phyloP scores from a whole-genome alignment of 2,888 invertebrate genomes.

The Lasioglossum vierecki region DNA sequence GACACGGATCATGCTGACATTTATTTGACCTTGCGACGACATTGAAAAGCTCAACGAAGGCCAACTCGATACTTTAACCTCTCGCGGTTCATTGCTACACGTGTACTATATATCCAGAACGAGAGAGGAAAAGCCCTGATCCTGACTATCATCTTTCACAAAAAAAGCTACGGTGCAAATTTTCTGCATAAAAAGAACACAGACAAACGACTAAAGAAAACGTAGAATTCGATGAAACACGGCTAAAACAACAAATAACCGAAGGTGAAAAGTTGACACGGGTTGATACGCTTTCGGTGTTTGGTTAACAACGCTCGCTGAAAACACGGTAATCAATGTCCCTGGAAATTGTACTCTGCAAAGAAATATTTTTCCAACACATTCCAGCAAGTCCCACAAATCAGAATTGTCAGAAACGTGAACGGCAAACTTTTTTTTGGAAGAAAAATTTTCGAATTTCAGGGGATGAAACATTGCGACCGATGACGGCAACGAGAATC shows the following conservation, averaged over 20 bases:
- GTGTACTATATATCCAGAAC: neutral
- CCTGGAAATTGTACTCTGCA: too few relatives aligned
- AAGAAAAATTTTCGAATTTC: neutral
- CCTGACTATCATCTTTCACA: neutral
- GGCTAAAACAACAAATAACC: too few relatives aligned
- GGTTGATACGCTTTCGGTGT: too few relatives aligned
- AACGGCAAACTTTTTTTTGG: neutral
- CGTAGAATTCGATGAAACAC: neutral
- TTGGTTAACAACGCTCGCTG: too few relatives aligned
- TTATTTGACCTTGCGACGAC: neutral
- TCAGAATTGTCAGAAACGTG: neutral
- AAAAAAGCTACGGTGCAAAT: neutral
- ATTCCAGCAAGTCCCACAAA: neutral
- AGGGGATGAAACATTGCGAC: neutral
- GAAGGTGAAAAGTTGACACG: too few relatives aligned
- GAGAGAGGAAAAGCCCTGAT: neutral
- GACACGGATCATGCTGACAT: neutral
- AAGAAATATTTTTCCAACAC: too few relatives aligned
- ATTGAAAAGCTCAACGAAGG: slow-evolving; percentile 4
- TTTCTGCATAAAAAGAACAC: neutral
- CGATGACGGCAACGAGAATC: neutral
- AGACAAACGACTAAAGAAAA: neutral
- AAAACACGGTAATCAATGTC: too few relatives aligned
- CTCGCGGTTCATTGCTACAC: slow-evolving; percentile 14
- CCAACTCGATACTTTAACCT: slow-evolving; percentile 34